Conservation (phyloP, 2,797 vertebrate species). For the Heteromormyrus szaboi region DNA sequence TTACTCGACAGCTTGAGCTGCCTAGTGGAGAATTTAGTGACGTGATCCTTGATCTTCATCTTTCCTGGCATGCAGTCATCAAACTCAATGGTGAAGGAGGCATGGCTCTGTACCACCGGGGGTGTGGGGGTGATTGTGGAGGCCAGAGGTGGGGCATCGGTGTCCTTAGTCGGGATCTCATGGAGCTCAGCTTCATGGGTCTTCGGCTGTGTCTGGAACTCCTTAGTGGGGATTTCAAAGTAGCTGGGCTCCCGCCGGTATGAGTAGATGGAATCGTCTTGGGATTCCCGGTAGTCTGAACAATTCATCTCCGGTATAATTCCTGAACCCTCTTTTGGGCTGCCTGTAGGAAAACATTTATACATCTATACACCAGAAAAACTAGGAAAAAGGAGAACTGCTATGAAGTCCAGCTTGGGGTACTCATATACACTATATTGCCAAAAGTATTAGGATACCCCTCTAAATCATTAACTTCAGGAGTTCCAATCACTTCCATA, state of each 20-base stretch:
- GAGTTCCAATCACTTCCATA: background rate
- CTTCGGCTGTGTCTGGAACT: conserved; percentile 65
- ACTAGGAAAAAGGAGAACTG: background rate
- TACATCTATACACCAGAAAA: background rate
- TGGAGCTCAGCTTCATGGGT: conserved; percentile 61
- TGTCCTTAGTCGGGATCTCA: conserved; percentile 81
- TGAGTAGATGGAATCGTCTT: conserved; percentile 59
- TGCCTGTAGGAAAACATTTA: conserved; percentile 54
- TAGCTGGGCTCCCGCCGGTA: conserved; percentile 88
- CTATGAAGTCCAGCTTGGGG: background rate
- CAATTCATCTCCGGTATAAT: conserved; percentile 63
- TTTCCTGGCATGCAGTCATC: conserved; percentile 86
- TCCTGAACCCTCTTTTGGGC: conserved; percentile 58
- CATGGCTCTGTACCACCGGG: conserved; percentile 85
- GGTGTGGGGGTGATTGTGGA: conserved; percentile 49
- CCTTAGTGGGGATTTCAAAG: conserved; percentile 95
- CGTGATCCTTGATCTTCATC: conserved; percentile 92
- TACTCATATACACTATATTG: background rate
- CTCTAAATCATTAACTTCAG: background rate
- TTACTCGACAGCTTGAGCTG: conserved; percentile 60
- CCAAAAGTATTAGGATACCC: background rate
- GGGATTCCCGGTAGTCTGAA: conserved; percentile 52
- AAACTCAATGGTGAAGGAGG: conserved; percentile 97
- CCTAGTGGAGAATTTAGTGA: conserved; percentile 89
- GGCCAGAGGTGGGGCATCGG: conserved; percentile 43